Base-by-base conservation (phyloP, 2,888 invertebrate genomes). In the Aquatica leii region DNA sequence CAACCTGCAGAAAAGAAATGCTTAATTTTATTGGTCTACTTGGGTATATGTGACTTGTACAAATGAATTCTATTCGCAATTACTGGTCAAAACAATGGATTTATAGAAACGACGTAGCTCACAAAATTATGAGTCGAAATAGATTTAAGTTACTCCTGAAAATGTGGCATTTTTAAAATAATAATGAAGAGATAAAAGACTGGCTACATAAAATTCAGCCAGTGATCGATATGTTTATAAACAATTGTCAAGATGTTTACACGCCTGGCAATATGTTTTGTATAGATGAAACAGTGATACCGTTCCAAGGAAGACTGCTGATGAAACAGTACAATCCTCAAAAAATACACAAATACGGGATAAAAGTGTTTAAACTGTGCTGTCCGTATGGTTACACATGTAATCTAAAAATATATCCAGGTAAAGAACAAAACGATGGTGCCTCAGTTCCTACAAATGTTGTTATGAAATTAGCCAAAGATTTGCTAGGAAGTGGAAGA, bases 331-430 rank as follows among this genome's bases (percentile, higher is more conserved):
- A 71, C 59, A 74, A 66, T 48, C 69, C 66, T 52, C 60, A 70
- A 55, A 74, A 74, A 53, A 55, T 51, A 4, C 73, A 74, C 59
- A 71, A 69, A 51, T 73, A 73, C 65, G 74, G 74, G 14, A 66
- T 76, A 37, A 74, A 75, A 67, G 46, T 74, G 24, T 73, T 71
- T 63, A 73, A 74, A 66, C 50, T 74, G 20, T 72, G 73, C 48
- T 17, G 46, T 17, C 12, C 21, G 15, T 5, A 41, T 41, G 41
- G 17, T 15, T 41, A 41, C 14, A 41, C 14, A 2, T 14, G 12
- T 12, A 41, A 41, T 15, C 4, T 41, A 14, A 41, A 14, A 14
- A 15, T 41, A 14, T 41, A 41, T 41, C 2, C 41, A 41, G 14
- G 41, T 2, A 50, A 41, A 17, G 51, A 48, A 6, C 6, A 24